Percentiles rank a stretch among this genome's conserved stretches.
Evolutionary conservation across 2,797 vertebrate species (phyloP).

Genomic region (Pogonophryne albipinna): DNA sequence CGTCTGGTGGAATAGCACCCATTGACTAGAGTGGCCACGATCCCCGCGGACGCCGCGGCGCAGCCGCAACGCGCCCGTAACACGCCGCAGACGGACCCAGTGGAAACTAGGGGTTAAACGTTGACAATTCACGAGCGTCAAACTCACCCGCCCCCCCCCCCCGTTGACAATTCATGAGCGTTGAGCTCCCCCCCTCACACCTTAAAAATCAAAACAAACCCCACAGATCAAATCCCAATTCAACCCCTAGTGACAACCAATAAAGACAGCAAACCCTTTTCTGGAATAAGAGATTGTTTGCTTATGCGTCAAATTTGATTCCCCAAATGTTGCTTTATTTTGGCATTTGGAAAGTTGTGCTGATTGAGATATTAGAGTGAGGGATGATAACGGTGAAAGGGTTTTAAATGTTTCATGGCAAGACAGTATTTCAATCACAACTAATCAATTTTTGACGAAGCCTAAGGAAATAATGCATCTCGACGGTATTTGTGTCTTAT

Average conservation of each 20-base stretch:
- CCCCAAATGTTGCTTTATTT: not conserved
- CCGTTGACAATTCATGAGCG: too few relatives aligned
- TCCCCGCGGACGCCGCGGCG: too few relatives aligned
- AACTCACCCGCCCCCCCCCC: too few relatives aligned
- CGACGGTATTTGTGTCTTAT: slow-evolving; percentile 24
- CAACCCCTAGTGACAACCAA: not conserved
- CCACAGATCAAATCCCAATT: too few relatives aligned
- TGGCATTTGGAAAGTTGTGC: slow-evolving; percentile 8
- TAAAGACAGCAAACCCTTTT: not conserved
- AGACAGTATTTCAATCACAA: slow-evolving; percentile 9
- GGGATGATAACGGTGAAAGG: not conserved
- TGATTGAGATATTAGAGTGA: slow-evolving; percentile 1
- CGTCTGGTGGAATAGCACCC: too few relatives aligned
- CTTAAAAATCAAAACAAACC: too few relatives aligned
- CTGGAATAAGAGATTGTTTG: not conserved
- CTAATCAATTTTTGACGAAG: slow-evolving; percentile 5
- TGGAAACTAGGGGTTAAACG: too few relatives aligned
- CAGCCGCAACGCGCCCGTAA: too few relatives aligned
- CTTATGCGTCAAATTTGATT: slow-evolving; percentile 9
- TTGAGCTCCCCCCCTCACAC: too few relatives aligned
- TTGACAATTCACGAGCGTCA: too few relatives aligned
- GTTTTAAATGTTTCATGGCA: slow-evolving; percentile 21
- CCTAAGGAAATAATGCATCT: slow-evolving; percentile 19
- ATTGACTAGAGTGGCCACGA: too few relatives aligned
- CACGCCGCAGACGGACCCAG: too few relatives aligned